A percentile compares a stretch with the other conserved stretches of the same genome.
phyloP scores from a whole-genome alignment of 1,140 invertebrate genomes.

The Melipona quadrifasciata region DNA sequence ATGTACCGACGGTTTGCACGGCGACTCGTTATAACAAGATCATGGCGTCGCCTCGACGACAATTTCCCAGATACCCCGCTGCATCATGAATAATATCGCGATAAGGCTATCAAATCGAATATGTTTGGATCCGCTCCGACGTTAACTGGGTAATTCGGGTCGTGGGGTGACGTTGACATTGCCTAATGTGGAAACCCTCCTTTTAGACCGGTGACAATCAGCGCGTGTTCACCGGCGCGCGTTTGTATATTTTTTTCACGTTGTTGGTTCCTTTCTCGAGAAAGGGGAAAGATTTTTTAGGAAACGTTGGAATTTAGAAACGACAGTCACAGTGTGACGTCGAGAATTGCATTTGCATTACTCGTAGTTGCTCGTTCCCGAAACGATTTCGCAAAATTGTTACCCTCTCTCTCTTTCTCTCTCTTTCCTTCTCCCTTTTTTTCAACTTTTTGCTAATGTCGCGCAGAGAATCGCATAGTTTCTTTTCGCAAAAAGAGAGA shows the following conservation, averaged over 20 bases:
- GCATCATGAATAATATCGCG: slow-evolving; percentile 42
- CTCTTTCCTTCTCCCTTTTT: background rate
- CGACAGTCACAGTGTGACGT: background rate
- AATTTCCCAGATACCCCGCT: slow-evolving; percentile 44
- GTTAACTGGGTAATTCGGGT: slow-evolving; percentile 19
- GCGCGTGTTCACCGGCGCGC: background rate
- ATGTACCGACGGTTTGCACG: slow-evolving; percentile 66
- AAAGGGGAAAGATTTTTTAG: background rate
- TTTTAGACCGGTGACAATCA: background rate
- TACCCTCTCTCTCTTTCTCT: background rate
- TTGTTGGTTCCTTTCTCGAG: background rate
- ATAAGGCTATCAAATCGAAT: slow-evolving; percentile 33
- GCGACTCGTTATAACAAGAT: slow-evolving; percentile 68
- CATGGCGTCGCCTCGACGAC: slow-evolving; percentile 66
- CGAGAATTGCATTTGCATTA: background rate
- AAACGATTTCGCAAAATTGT: background rate
- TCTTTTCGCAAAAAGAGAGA: slow-evolving; percentile 16
- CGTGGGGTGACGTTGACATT: background rate
- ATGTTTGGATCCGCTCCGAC: slow-evolving; percentile 33
- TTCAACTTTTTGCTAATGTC: slow-evolving; percentile 1
- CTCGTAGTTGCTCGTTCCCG: background rate
- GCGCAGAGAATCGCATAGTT: slow-evolving; percentile 4
- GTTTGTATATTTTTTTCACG: background rate
- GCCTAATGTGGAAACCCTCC: background rate
- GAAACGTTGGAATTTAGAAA: background rate